A percentile compares a stretch with the other conserved stretches of the same genome.
phyloP scores from a whole-genome alignment of 2,113 vertebrate species.

The Urocolius indicus region DNA sequence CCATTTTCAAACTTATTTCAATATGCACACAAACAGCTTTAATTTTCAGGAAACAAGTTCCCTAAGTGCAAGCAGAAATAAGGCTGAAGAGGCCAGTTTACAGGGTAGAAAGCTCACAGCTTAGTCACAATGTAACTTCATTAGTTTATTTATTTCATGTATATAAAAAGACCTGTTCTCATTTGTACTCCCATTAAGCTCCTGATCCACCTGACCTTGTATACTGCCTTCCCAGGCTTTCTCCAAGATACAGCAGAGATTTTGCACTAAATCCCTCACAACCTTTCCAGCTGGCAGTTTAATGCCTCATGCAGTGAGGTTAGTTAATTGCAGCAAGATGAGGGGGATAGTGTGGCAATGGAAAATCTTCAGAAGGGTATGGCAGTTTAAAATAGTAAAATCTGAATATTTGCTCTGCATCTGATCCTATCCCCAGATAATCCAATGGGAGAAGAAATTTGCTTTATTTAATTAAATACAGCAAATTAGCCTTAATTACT shows the following conservation, averaged over 20 bases:
- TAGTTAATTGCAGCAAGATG: rapidly evolving
- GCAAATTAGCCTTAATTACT: not conserved
- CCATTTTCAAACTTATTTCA: not conserved
- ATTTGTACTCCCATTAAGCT: not conserved
- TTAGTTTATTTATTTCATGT: not conserved
- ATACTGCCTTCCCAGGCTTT: not conserved
- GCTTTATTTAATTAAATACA: not conserved
- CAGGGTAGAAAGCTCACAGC: not conserved
- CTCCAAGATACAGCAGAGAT: not conserved
- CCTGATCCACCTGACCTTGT: not conserved
- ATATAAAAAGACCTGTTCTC: not conserved
- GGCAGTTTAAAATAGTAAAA: not conserved
- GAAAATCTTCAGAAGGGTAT: not conserved
- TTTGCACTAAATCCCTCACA: not conserved
- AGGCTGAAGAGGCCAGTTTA: not conserved
- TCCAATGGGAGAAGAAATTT: not conserved
- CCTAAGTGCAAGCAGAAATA: not conserved
- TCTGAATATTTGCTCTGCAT: not conserved
- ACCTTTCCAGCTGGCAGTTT: not conserved
- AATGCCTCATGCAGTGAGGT: rapidly evolving
- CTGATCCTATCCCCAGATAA: not conserved
- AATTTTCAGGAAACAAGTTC: not conserved
- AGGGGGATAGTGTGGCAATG: not conserved
- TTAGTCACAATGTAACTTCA: not conserved
- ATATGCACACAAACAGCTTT: not conserved